A percentile compares a stretch with the other conserved stretches of the same genome.
Evolutionary conservation across 2,797 vertebrate genomes (phyloP).

Genomic region (Neoniphon sammara): DNA sequence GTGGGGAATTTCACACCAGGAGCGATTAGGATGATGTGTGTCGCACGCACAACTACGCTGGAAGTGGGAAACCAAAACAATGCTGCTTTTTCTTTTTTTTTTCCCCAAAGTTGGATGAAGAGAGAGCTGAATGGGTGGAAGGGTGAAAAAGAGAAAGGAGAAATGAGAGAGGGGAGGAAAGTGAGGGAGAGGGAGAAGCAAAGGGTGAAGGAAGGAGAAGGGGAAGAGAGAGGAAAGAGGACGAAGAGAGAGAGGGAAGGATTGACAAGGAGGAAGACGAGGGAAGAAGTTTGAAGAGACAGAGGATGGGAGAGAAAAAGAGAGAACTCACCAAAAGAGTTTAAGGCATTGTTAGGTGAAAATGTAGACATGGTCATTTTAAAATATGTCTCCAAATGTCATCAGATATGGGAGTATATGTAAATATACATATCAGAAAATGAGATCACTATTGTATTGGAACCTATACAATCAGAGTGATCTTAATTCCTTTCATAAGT

Average conservation of each 20-base stretch:
- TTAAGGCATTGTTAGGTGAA: too few species aligned
- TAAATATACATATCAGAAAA: background rate
- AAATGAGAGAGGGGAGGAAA: background rate
- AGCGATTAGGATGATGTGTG: conserved; percentile 19
- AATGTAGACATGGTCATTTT: too few species aligned
- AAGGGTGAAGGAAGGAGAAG: background rate
- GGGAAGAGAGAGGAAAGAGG: too few species aligned
- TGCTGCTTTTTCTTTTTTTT: background rate
- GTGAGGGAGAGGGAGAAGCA: background rate
- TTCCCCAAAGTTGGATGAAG: background rate
- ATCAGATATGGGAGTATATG: too few species aligned
- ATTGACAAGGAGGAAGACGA: too few species aligned
- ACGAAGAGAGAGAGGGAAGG: too few species aligned
- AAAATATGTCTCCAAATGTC: too few species aligned
- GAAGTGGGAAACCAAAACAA: background rate
- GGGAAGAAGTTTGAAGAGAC: background rate
- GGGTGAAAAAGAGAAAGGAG: background rate
- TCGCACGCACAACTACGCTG: background rate
- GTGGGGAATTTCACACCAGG: conserved; percentile 34
- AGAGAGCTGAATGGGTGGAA: background rate
- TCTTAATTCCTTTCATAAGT: too few species aligned
- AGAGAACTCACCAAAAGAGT: background rate
- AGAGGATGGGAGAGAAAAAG: background rate
- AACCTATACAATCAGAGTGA: too few species aligned
- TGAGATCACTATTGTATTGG: background rate